Percentiles rank a stretch among this genome's conserved stretches.
Evolutionary conservation across 1,140 invertebrate genomes (phyloP).

Genomic region (Muscidifurax raptorellus): DNA sequence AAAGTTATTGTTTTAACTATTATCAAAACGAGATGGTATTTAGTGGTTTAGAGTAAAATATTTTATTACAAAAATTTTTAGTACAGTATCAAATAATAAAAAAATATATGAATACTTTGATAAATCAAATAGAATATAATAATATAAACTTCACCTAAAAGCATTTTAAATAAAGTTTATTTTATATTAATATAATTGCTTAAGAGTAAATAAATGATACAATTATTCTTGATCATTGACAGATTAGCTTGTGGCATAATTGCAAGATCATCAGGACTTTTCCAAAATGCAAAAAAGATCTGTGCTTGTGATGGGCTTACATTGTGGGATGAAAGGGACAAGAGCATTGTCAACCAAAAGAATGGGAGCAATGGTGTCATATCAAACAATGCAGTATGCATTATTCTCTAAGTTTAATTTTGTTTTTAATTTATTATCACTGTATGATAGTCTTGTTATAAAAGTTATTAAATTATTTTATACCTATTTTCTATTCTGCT

Average conservation of each 20-base stretch:
- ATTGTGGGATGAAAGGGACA: conserved; percentile 80
- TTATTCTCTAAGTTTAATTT: conserved; percentile 54
- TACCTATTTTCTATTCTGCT: background rate
- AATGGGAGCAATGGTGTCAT: conserved; percentile 11
- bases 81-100: background rate
- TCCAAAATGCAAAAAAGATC: conserved; percentile 81
- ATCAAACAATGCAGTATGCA: conserved; percentile 55
- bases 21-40: too few species aligned
- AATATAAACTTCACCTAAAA: too few species aligned
- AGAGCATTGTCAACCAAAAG: conserved; percentile 54
- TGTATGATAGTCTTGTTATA: conserved; percentile 16
- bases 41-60: too few species aligned
- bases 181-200: background rate
- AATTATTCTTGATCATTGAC: conserved; percentile 17
- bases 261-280: conserved; percentile 81
- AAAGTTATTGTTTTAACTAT: too few species aligned
- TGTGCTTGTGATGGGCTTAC: conserved; percentile 82
- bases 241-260: conserved; percentile 83
- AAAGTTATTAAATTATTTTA: conserved; percentile 21
- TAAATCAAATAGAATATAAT: too few species aligned
- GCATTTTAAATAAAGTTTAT: background rate
- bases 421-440: conserved; percentile 19
- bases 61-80: too few species aligned
- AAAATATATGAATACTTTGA: background rate
- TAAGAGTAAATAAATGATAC: background rate